Base-by-base conservation (phyloP, 1,140 invertebrate genomes). In the Drosophila willistoni region DNA sequence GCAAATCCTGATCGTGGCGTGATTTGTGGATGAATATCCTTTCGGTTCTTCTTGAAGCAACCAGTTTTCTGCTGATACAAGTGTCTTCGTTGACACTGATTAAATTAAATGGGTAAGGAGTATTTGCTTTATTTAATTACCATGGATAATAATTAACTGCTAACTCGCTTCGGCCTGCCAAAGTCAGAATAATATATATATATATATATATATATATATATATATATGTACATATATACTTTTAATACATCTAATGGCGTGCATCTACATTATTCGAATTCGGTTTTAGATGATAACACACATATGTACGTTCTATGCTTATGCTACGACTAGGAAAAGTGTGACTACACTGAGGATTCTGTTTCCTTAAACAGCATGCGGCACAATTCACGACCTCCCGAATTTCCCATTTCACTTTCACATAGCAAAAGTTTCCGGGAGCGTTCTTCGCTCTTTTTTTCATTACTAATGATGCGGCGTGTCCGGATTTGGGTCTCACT, bases 281-380 rank as follows among this genome's bases (percentile, higher is more conserved):
- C 19, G 36, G 39, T 44, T 44, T 19, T 39, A 19, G 36, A 44
- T 36, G 13, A 41, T 22, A 44, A 44, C 59, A 61, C 22, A 25
- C 17, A 61, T 12, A 39, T 39, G 36, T 39, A 62, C 60, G 10
- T 51, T 51, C 44, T 51, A 51, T 51, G 19, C 19, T 14, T 51
- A 22, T 22, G 44, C 12, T 51, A 51, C 4, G 44, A 51, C 44
- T 51, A 51, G 17, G 44, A 51, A 22, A 51, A 22, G 17, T 22
- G 44, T 39, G 36, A 44, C 13, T 12, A 44, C 36, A 42, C 60
- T 62, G 39, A 62, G 60, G 60, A 41, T 22, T 66, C 74, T 42
- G 60, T 62, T 42, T 66, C 74, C 39, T 77, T 77, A 29, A 77
- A 77, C 0, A 77, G 57, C 74, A 77, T 77, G 5, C 71, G 64